phyloP scores from a whole-genome alignment of 1,140 invertebrate species.

The Belonocnema kinseyi region DNA sequence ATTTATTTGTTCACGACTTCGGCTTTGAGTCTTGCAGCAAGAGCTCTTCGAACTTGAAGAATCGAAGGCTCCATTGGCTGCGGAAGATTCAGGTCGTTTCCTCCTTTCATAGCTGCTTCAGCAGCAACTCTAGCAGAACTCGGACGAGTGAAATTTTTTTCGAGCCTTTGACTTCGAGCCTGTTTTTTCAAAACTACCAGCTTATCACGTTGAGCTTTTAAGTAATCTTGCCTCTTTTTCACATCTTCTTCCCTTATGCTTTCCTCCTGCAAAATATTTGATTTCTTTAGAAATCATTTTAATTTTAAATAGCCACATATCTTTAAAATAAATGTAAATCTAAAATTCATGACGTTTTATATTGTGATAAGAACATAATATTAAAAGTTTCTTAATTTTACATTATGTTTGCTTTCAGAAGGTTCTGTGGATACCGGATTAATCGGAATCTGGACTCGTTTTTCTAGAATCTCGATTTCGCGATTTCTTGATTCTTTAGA shows the following conservation, averaged over 20 bases:
- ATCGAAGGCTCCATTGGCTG: conserved; percentile 76
- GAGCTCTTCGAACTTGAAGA: conserved; percentile 85
- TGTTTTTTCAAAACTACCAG: conserved; percentile 91
- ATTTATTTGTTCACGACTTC: conserved; percentile 82
- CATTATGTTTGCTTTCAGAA: background rate
- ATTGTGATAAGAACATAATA: background rate
- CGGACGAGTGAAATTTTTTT: conserved; percentile 71
- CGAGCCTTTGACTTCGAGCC: conserved; percentile 86
- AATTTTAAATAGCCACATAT: no score
- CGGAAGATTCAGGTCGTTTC: conserved; percentile 58
- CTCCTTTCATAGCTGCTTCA: conserved; percentile 68
- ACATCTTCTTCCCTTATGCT: conserved; percentile 81
- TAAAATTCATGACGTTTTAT: no score
- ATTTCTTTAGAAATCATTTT: background rate
- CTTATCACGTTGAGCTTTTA: conserved; percentile 92
- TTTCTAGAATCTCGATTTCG: background rate
- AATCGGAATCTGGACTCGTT: background rate
- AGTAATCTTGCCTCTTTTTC: conserved; percentile 87
- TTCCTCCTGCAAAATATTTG: conserved; percentile 35
- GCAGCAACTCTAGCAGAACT: conserved; percentile 69
- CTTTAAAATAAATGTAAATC: no score
- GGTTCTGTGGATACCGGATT: background rate
- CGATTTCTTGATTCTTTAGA: background rate
- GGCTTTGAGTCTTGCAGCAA: conserved; percentile 87
- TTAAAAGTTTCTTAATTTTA: background rate